Evolutionary conservation across 2,113 vertebrate genomes (phyloP).

Genomic region (Hydropotes inermis): DNA sequence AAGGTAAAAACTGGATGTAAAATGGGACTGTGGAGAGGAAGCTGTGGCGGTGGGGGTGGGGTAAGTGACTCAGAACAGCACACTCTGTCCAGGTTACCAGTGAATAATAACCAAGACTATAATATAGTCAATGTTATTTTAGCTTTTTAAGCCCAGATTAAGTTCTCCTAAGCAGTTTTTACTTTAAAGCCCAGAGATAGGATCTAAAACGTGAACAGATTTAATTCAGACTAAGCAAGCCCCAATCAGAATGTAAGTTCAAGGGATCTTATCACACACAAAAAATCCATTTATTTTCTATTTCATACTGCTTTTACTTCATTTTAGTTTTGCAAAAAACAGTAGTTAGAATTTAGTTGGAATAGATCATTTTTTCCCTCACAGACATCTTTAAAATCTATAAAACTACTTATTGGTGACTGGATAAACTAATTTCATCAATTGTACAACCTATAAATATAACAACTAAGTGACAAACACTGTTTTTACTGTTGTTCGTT

Average conservation of each 20-base stretch:
- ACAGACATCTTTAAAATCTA: conserved; percentile 14
- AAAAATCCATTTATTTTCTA: conserved; percentile 1
- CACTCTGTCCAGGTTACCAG: conserved; percentile 25
- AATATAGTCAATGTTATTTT: not conserved
- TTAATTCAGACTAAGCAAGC: conserved; percentile 17
- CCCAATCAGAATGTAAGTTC: not conserved
- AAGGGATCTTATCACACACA: not conserved
- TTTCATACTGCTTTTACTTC: not conserved
- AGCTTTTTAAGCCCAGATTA: not conserved
- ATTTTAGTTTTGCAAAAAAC: not conserved
- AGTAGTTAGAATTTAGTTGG: not conserved
- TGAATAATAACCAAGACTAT: not conserved
- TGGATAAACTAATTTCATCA: conserved; percentile 13
- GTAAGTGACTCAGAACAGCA: not conserved
- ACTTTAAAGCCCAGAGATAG: not conserved
- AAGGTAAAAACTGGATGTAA: conserved; percentile 17
- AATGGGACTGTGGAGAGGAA: not conserved
- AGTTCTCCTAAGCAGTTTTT: not conserved
- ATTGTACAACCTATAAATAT: not conserved
- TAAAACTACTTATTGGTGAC: not conserved
- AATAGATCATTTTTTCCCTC: not conserved
- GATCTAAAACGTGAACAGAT: conserved; percentile 24
- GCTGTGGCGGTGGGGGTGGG: not conserved
- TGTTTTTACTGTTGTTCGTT: not conserved
- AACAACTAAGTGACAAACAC: not conserved